Base-by-base conservation (phyloP, 2,113 vertebrate species). In the Phalacrocorax pelagicus region DNA sequence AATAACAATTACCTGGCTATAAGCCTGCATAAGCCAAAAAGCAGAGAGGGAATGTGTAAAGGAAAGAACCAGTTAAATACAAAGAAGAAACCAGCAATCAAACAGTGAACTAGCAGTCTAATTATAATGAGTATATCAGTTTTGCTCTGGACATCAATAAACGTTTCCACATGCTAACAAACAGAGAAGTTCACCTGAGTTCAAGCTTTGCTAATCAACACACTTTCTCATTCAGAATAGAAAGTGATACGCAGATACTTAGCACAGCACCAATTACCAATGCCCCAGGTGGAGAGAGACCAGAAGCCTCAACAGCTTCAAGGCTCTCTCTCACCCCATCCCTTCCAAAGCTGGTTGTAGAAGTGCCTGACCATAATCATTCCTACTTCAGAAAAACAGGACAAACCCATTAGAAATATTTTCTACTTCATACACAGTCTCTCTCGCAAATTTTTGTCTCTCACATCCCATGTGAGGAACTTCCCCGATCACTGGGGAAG, bases 171-270 rank as follows among this genome's bases (percentile, higher is more conserved):
- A 15, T 23, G 24, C 9, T 71, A 71, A 86, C 21, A 94, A 81
- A 73, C 18, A 61, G 42, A n/a, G 24, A 40, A 11, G 59, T 52
- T 86, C 51, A 67, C 19, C 34, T 66, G 29, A 91, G n/a, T 29
- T 81, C 72, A 81, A 21, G 19, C 42, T 84, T 66, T 66, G 29
- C 49, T 86, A 58, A 92, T 70, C 63, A 91, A 38, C 38, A 16
- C 32, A 21, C 58, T 51, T 61, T 46, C 63, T 63, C 17, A 23
- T 19, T 42, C 75, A 66, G n/a, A 84, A 38, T 2, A 85, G 42
- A 74, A 70, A 62, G n/a, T 5, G 6, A 30, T 16, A 14, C 0
- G 0, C 54, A 83, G 27, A 44, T 29, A 30, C 29, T 61, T 14
- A 36, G 12, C 49, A 29, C 9, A 62, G 15, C 34, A 29, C 12